These are phyloP conservation scores for Miniopterus natalensis DNA, from an alignment of 2,113 vertebrate genomes.

Conservation along the genomic window DNA sequence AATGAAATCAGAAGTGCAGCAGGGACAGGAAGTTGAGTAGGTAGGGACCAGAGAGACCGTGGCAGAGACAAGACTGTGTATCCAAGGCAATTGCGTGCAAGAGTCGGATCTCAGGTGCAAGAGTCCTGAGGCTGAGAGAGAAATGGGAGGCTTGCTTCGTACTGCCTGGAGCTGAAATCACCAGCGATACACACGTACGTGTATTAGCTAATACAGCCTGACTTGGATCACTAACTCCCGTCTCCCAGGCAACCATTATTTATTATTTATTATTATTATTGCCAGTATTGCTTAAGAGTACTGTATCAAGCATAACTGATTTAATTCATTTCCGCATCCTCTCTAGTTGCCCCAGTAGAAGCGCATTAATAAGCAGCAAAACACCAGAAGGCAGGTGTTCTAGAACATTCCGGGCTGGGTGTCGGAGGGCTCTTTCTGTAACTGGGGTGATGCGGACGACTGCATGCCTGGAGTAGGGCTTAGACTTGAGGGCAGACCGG, in stretches of 20 bases:
- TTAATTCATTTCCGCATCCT: neutral
- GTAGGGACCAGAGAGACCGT: neutral
- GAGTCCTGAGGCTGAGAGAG: neutral
- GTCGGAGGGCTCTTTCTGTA: neutral
- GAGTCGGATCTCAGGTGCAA: neutral
- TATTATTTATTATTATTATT: no score
- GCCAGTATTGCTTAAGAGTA: neutral
- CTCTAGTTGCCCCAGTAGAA: neutral
- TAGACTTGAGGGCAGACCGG: no score
- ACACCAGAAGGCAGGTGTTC: neutral
- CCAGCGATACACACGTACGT: fast-evolving
- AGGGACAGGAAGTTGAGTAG: neutral
- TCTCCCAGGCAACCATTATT: neutral
- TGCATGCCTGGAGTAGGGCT: neutral
- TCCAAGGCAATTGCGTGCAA: neutral
- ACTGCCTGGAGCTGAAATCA: neutral
- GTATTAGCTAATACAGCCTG: neutral
- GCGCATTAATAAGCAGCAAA: neutral
- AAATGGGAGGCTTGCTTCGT: neutral
- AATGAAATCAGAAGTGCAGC: neutral
- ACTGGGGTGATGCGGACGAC: fast-evolving
- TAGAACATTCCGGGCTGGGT: neutral
- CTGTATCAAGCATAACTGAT: neutral
- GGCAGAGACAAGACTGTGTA: neutral
- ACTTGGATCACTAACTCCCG: fast-evolving